Conservation (phyloP, 37 sponge, comb jelly and placozoan genomes). For the Bolinopsis microptera region DNA sequence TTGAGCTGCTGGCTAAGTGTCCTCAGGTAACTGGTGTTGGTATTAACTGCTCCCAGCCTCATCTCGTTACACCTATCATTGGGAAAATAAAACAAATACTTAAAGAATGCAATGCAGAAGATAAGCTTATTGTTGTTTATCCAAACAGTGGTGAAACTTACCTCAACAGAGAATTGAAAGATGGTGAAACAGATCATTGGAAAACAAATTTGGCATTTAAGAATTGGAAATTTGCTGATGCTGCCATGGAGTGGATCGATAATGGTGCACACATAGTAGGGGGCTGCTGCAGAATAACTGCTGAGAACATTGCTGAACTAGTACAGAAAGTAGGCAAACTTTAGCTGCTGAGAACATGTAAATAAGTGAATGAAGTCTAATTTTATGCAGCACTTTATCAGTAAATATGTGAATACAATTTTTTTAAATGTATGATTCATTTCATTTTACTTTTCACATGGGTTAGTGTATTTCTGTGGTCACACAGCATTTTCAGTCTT, state of each 20-base stretch:
- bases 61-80: background rate
- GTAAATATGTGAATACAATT: too few relatives aligned
- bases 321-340: too few relatives aligned
- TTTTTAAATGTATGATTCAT: too few relatives aligned
- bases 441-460: too few relatives aligned
- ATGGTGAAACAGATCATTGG: background rate
- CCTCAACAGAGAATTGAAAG: background rate
- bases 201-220: background rate
- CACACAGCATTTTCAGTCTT: too few relatives aligned
- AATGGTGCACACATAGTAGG: background rate
- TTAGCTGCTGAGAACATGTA: too few relatives aligned
- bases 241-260: background rate
- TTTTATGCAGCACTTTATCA: too few relatives aligned
- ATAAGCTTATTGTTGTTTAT: background rate
- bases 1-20: background rate
- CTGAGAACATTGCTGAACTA: background rate
- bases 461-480: too few relatives aligned
- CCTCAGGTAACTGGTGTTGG: background rate
- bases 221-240: background rate
- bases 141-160: conserved; percentile 23
- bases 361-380: too few relatives aligned
- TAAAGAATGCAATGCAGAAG: background rate
- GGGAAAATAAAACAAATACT: background rate
- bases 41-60: background rate
- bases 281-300: background rate